Conservation (phyloP, 1,140 invertebrate genomes). For the Bicyclus anynana region DNA sequence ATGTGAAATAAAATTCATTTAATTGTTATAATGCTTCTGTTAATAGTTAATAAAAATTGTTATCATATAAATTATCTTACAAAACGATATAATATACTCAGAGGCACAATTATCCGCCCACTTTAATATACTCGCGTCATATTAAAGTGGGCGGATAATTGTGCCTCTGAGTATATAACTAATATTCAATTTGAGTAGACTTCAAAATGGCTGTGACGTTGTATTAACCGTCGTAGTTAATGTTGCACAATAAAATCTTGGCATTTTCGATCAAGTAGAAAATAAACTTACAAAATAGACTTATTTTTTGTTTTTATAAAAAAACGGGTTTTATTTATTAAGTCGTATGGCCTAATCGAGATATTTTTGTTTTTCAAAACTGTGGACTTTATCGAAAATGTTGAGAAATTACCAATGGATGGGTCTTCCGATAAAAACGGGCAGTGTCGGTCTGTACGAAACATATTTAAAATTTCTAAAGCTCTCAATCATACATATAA, state of each 20-base stretch:
- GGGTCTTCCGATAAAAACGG: neutral
- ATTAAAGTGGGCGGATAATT: too few species aligned
- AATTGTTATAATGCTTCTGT: too few species aligned
- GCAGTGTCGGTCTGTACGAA: neutral
- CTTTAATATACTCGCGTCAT: too few species aligned
- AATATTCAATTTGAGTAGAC: too few species aligned
- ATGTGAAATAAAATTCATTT: too few species aligned
- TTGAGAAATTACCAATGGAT: conserved; percentile 3
- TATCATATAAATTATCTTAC: too few species aligned
- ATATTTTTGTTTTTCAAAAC: neutral
- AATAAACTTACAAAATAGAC: conserved; percentile 4
- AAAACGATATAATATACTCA: too few species aligned
- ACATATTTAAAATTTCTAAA: conserved; percentile 15
- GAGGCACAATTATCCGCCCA: too few species aligned
- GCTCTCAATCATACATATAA: conserved; percentile 14
- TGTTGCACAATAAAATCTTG: conserved; percentile 4
- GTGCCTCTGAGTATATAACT: too few species aligned
- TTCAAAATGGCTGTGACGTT: neutral
- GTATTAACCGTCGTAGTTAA: too few species aligned
- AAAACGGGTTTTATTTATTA: conserved; percentile 18
- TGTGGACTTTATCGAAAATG: conserved; percentile 12
- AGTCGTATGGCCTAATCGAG: conserved; percentile 18
- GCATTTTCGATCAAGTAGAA: conserved; percentile 12
- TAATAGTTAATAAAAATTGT: too few species aligned
- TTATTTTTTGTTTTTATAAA: conserved; percentile 11